phyloP scores from a whole-genome alignment of 1,140 invertebrate species.

The Stegodyphus dumicola region DNA sequence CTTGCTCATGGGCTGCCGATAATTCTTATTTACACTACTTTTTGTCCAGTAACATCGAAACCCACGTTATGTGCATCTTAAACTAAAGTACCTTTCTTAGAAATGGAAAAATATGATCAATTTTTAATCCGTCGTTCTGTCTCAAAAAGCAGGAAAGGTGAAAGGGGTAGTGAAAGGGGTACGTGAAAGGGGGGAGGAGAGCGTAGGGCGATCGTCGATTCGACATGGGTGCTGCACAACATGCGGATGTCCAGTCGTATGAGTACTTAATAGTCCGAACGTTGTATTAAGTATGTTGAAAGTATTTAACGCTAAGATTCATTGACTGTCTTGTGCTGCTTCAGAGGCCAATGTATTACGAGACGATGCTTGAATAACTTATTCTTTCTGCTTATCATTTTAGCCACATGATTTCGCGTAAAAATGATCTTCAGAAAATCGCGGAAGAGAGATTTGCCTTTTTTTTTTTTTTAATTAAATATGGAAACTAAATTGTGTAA shows the following conservation, averaged over 20 bases:
- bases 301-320: constrained; percentile 43
- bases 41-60: too few species aligned
- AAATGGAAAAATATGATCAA: too few species aligned
- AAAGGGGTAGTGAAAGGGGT: neutral
- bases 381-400: neutral
- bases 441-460: too few species aligned
- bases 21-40: too few species aligned
- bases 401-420: too few species aligned
- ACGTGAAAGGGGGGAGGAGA: neutral
- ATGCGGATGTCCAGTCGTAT: constrained; percentile 43
- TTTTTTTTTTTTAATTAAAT: too few species aligned
- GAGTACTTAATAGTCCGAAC: constrained; percentile 27
- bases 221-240: constrained; percentile 22
- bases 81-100: too few species aligned
- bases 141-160: constrained; percentile 22
- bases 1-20: too few species aligned
- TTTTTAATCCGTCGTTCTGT: neutral
- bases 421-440: too few species aligned
- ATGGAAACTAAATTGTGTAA: too few species aligned
- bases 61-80: too few species aligned
- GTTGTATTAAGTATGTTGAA: constrained; percentile 1
- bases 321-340: neutral
- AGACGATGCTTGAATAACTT: neutral
- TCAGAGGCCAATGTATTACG: too few species aligned
- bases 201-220: constrained; percentile 11